Evolutionary conservation across 2,113 vertebrate species (phyloP), one percentile per base, ranked within the genome.

Genomic region (Tautogolabrus adspersus): DNA sequence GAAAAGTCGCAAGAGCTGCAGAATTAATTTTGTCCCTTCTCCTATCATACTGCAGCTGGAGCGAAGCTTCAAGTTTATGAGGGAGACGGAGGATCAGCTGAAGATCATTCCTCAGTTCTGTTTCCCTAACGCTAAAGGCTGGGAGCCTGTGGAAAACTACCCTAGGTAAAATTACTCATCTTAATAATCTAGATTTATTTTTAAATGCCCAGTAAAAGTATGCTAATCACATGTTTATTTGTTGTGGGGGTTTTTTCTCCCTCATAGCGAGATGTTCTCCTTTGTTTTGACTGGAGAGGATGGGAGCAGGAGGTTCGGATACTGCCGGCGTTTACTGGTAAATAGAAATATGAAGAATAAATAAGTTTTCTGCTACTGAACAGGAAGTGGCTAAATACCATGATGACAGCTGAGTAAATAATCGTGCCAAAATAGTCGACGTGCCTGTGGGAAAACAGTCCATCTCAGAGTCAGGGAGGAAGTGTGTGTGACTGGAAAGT

Each of bases 41-140:
- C 68, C 34, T 23, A 5, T 55, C 47, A 2, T n/a, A 22, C 49
- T 77, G 18, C 93, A 98, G 97, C 77, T 98, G 64, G 97, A 98
- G 84, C 91, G 95, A 79, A 96, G 94, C 0, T 96, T 97, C 89
- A 97, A 96, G 93, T 96, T 97, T 91, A 94, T 96, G 94, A 94
- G 94, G 3, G 96, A 97, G 83, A 95, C 96, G 1, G 96, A 98
- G 86, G 96, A 98, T 91, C 96, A 97, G 84, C 90, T 98, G 75
- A 97, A 95, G 89, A 96, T 96, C 49, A 96, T 98, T 82, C 96
- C 97, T 47, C 96, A 97, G 76, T 98, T 98, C 93, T 98, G 97
- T 64, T 98, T 97, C 86, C 96, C 96, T 0, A 96, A 97, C 46
- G 95, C 95, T 30, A 97, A 95, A 86, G 96, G 97, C 76, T 98